phyloP scores from a whole-genome alignment of 2,888 invertebrate genomes.

The Conus canariensis region DNA sequence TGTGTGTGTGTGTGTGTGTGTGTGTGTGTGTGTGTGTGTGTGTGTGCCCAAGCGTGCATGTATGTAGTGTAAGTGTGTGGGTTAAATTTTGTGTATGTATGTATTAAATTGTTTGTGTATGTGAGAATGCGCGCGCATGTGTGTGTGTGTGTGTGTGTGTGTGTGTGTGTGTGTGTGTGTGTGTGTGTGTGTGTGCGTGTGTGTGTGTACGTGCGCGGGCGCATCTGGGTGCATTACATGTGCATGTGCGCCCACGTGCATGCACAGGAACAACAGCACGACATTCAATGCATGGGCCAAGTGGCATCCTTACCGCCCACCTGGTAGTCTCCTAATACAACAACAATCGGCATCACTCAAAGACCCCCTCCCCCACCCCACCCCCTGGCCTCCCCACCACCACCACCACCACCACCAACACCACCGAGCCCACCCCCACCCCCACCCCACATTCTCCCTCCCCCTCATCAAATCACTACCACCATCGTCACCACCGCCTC shows the following conservation, averaged over 20 bases:
- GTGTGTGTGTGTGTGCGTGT: neutral
- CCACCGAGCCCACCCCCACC: no score
- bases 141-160: neutral
- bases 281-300: no score
- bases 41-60: neutral
- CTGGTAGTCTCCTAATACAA: no score
- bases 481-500: no score
- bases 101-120: neutral
- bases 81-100: neutral
- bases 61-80: neutral
- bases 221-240: neutral
- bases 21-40: constrained; percentile 13
- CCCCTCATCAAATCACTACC: no score
- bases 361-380: no score
- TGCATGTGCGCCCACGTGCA: neutral
- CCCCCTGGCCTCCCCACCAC: no score
- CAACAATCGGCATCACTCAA: no score
- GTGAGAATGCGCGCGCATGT: neutral
- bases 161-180: neutral
- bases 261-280: neutral
- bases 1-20: neutral
- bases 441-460: no score
- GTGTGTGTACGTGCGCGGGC: no score
- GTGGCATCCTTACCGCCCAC: no score
- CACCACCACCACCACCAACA: no score